Evolutionary conservation across 1,140 invertebrate genomes (phyloP), one percentile per base, ranked within the genome.

Genomic region (Carcinoscorpius rotundicauda): DNA sequence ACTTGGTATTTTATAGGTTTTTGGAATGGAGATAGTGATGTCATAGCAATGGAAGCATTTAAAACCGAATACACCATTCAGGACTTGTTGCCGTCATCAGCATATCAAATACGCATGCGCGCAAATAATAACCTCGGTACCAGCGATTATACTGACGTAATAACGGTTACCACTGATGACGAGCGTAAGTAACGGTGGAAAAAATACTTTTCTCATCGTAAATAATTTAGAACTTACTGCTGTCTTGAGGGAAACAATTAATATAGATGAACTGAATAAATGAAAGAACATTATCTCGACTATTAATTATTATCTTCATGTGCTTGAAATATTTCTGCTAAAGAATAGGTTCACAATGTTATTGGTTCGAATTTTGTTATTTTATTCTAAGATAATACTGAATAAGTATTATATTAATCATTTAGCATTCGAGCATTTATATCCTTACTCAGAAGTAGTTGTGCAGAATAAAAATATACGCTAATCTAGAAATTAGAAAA

Each of bases 91-190:
- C 93, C 93, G 77, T 86, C 90, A 59, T 87, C 87, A 52, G 89
- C 96, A 78, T 97, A 93, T 77, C 91, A 97, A 77, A 98, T 99
- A 81, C 81, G 96, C 61, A 84, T 99, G 4, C 84, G 90, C 71
- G 96, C 97, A 6, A 87, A 97, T 11, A 99, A 99, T 79, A 97
- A 97, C 79, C 94, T 93, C 60, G 97, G 97, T 60, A 84, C 82
- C 4, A 93, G 93, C 0, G 87, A 88, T 57, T 86, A 93, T 48
- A 97, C 93, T 49, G 94, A 97, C 71, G 86, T 94, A 58, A 83
- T 91, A n/a, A 85, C 86, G 77, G 84, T 88, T 4, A 87, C 83
- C 50, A 91, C 89, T 11, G 81, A 65, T 50, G 67, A 61, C 50
- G 29, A 29, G 29, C 29, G 29, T 29, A 29, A 29, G 29, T 29